These are phyloP conservation scores for Pyrgus malvae DNA, from an alignment of 2,888 invertebrate genomes.

Conservation along the genomic window DNA sequence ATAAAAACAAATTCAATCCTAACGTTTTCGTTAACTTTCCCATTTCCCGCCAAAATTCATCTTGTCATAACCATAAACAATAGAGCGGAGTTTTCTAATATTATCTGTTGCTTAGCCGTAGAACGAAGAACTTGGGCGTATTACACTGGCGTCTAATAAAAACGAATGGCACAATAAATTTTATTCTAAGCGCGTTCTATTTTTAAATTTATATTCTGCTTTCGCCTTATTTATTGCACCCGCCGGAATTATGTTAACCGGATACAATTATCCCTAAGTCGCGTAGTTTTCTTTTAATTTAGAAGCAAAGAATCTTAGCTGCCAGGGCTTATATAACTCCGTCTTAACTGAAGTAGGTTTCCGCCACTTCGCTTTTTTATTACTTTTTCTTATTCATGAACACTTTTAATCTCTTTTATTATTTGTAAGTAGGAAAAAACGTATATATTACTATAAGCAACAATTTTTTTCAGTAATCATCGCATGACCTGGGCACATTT, in stretches of 20 bases:
- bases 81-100: constrained; percentile 22
- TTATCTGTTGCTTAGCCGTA: constrained; percentile 26
- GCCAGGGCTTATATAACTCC: constrained; percentile 3
- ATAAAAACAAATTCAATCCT: constrained; percentile 3
- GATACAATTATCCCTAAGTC: constrained; percentile 27
- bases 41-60: constrained; percentile 21
- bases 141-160: constrained; percentile 27
- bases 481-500: too few relatives aligned
- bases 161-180: constrained; percentile 37
- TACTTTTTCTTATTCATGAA: neutral
- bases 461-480: too few relatives aligned
- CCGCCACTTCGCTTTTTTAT: neutral
- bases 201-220: constrained; percentile 38
- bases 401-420: too few relatives aligned
- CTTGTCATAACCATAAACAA: constrained; percentile 23
- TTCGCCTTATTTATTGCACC: constrained; percentile 33
- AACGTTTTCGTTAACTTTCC: neutral
- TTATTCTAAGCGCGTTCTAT: constrained; percentile 33
- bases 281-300: constrained; percentile 27
- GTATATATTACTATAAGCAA: too few relatives aligned
- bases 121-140: constrained; percentile 22
- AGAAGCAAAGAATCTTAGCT: constrained; percentile 14
- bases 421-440: neutral
- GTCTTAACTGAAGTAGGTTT: constrained; percentile 5
- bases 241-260: constrained; percentile 35